phyloP scores from a whole-genome alignment of 2,113 vertebrate species.

The Proterorhinus semilunaris region DNA sequence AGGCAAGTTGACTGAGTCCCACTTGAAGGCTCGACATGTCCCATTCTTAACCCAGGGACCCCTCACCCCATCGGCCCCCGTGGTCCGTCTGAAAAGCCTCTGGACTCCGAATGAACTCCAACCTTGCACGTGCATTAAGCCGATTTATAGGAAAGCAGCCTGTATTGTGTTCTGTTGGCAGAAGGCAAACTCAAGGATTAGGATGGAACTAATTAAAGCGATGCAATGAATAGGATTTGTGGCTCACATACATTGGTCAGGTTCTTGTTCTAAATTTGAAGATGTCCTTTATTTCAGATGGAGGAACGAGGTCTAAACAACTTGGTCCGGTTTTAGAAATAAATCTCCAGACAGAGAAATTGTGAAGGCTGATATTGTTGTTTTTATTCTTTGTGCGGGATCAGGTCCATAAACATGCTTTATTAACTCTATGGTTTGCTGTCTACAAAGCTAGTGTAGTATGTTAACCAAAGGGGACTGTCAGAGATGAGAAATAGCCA shows the following conservation, averaged over 20 bases:
- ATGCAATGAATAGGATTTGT: background rate
- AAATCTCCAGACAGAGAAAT: too few relatives aligned
- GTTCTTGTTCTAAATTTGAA: too few relatives aligned
- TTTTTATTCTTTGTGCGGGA: too few relatives aligned
- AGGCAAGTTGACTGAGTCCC: background rate
- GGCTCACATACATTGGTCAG: background rate
- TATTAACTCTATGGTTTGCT: too few relatives aligned
- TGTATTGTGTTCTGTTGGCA: background rate
- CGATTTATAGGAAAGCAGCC: background rate
- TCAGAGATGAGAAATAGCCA: too few relatives aligned
- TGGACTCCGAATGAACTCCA: background rate
- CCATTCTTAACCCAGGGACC: background rate
- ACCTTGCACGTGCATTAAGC: conserved; percentile 11
- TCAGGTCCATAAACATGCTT: too few relatives aligned
- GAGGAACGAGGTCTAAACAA: too few relatives aligned
- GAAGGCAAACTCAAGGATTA: background rate
- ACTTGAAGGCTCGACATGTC: conserved; percentile 23
- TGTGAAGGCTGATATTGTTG: too few relatives aligned
- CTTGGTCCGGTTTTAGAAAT: too few relatives aligned
- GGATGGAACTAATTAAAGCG: background rate
- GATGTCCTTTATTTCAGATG: too few relatives aligned
- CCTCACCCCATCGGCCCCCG: background rate
- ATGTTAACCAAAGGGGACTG: too few relatives aligned
- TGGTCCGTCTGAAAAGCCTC: background rate
- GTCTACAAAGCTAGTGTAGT: too few relatives aligned